These are phyloP conservation scores for Clistopyga incitator DNA, from an alignment of 2,888 invertebrate genomes.

Conservation along the genomic window DNA sequence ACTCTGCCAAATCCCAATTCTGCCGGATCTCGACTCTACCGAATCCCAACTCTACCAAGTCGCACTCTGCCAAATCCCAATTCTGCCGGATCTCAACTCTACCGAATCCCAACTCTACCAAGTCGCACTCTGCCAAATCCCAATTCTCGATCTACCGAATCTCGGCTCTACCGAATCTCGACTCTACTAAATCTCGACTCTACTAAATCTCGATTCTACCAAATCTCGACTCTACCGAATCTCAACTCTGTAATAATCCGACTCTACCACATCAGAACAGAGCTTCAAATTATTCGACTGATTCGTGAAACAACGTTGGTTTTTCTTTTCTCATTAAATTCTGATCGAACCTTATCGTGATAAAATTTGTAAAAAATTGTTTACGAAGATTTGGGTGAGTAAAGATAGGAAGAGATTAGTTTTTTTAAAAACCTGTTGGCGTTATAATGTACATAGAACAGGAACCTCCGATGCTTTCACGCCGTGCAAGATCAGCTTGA, in stretches of 20 bases:
- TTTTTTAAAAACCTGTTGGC: not conserved
- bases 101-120: not conserved
- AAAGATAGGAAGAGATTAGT: not conserved
- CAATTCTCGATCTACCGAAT: not conserved
- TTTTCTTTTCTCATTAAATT: too few species aligned
- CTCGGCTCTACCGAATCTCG: not conserved
- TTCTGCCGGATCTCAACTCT: not conserved
- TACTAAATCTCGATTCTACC: not conserved
- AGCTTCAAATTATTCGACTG: too few species aligned
- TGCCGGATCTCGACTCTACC: not conserved
- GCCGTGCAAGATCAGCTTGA: conserved; percentile 42
- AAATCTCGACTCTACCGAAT: too few species aligned
- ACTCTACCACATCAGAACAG: too few species aligned
- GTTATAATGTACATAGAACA: not conserved
- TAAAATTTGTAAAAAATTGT: not conserved
- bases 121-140: too few species aligned
- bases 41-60: too few species aligned
- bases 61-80: too few species aligned
- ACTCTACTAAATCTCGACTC: not conserved
- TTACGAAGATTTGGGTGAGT: not conserved
- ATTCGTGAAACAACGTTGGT: too few species aligned
- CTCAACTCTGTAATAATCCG: too few species aligned
- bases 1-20: not conserved
- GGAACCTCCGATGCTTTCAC: conserved; percentile 14
- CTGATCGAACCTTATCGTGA: too few species aligned